phyloP scores from a whole-genome alignment of 2,113 vertebrate species.

The Empidonax traillii region DNA sequence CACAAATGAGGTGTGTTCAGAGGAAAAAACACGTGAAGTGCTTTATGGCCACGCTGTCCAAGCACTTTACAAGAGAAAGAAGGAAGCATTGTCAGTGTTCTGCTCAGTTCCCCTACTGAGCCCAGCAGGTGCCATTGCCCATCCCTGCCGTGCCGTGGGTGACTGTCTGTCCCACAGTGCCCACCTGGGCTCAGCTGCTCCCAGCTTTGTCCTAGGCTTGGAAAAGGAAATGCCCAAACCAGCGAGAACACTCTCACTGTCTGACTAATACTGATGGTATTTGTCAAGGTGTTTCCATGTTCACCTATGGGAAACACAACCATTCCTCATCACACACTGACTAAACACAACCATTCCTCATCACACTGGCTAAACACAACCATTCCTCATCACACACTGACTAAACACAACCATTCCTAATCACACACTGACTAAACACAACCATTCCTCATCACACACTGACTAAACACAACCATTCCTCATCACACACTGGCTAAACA shows the following conservation, averaged over 20 bases:
- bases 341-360: no score
- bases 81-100: neutral
- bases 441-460: no score
- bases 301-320: neutral
- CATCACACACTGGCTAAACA: no score
- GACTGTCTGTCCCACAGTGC: neutral
- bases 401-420: no score
- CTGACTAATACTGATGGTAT: neutral
- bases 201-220: neutral
- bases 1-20: neutral
- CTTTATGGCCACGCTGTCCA: neutral
- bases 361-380: no score
- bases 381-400: no score
- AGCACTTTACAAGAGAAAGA: neutral
- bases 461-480: no score
- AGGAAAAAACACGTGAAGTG: neutral
- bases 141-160: neutral
- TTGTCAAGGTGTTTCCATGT: neutral
- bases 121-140: no score
- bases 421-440: no score
- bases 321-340: no score
- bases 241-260: neutral
- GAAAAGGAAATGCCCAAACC: neutral
- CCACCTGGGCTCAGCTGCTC: neutral
- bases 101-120: neutral